Evolutionary conservation across 2,888 invertebrate species (phyloP).

Genomic region (Cryptus armator): DNA sequence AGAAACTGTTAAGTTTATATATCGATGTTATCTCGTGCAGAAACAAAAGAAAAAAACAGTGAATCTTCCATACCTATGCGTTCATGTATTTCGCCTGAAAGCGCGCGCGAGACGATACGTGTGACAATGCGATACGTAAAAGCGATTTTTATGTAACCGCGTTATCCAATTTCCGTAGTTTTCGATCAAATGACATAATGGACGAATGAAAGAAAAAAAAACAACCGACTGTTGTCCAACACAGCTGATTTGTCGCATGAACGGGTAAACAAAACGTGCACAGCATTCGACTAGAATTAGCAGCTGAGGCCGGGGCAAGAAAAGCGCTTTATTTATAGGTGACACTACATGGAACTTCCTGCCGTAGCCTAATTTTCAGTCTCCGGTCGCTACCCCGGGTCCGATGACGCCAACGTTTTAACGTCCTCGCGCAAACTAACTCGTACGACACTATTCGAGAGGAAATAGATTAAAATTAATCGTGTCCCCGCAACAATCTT

Average conservation of each 20-base stretch:
- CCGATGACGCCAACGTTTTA: constrained; percentile 26
- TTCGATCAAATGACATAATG: background rate
- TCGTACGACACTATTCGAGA: constrained; percentile 15
- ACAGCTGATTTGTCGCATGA: constrained; percentile 1
- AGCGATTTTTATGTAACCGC: background rate
- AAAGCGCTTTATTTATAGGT: constrained; percentile 53
- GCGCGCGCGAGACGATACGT: no score
- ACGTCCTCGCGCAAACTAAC: constrained; percentile 30
- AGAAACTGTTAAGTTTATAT: background rate
- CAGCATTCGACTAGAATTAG: constrained; percentile 12
- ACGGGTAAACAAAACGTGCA: constrained; percentile 18
- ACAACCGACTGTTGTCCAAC: background rate
- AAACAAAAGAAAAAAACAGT: background rate
- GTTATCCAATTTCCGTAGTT: background rate
- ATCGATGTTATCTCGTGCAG: background rate
- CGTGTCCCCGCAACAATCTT: constrained; percentile 38
- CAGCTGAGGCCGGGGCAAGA: constrained; percentile 36
- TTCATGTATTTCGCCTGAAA: no score
- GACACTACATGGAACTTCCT: constrained; percentile 42
- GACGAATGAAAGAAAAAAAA: background rate
- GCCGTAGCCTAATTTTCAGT: constrained; percentile 41
- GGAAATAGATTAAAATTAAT: constrained; percentile 64
- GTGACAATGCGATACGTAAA: no score
- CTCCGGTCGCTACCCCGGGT: constrained; percentile 38
- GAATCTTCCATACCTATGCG: background rate